Evolutionary conservation across 1,140 invertebrate species (phyloP).

Genomic region (Halesus radiatus): DNA sequence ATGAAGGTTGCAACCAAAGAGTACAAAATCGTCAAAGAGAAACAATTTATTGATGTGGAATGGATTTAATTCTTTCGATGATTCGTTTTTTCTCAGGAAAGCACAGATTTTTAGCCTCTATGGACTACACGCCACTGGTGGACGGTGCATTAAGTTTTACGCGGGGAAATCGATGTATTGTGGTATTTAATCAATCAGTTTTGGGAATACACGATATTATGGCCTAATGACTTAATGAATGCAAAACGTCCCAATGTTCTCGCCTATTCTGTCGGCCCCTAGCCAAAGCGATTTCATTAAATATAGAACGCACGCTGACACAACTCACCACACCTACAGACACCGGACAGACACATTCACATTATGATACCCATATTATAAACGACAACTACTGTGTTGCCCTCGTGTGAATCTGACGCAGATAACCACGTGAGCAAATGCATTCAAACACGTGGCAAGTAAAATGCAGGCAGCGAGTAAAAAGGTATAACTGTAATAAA

Average conservation of each 20-base stretch:
- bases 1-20: too few relatives aligned
- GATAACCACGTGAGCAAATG: neutral
- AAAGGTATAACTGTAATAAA: too few relatives aligned
- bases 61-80: too few relatives aligned
- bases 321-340: neutral
- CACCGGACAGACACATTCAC: too few relatives aligned
- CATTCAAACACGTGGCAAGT: neutral
- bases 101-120: too few relatives aligned
- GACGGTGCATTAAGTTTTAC: too few relatives aligned
- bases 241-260: slow-evolving; percentile 3
- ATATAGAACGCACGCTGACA: slow-evolving; percentile 21
- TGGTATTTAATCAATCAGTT: neutral
- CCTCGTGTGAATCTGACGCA: slow-evolving; percentile 4
- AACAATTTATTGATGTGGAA: too few relatives aligned
- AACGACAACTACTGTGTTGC: neutral
- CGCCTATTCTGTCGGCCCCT: neutral
- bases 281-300: neutral
- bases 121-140: too few relatives aligned
- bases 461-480: neutral
- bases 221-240: neutral
- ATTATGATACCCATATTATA: neutral
- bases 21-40: too few relatives aligned
- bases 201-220: neutral
- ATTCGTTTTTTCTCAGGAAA: too few relatives aligned
- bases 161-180: too few relatives aligned